A percentile compares a stretch with the other conserved stretches of the same genome.
These are phyloP conservation scores for Patiria miniata DNA, from an alignment of 35 echinoderm and acorn worm species.

Conservation along the genomic window DNA sequence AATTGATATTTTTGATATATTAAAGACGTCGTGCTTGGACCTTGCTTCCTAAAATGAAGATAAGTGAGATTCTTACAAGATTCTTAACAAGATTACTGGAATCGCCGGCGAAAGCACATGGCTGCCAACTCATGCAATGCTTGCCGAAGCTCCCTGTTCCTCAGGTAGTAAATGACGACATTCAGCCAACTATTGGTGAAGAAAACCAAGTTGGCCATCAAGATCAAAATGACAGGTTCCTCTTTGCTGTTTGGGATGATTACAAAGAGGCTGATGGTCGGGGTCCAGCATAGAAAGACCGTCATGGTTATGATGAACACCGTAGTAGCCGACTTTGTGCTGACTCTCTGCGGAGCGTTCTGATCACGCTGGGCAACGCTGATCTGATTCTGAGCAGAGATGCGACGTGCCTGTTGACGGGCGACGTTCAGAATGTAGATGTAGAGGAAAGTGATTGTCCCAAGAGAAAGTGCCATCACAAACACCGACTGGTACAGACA, in stretches of 20 bases:
- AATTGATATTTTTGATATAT: too few species aligned
- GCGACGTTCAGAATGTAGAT: constrained; percentile 5
- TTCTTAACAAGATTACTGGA: too few species aligned
- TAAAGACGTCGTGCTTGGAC: too few species aligned
- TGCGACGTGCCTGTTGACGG: neutral
- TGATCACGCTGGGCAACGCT: neutral
- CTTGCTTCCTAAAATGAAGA: too few species aligned
- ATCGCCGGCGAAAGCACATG: neutral
- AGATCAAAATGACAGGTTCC: neutral
- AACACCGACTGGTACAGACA: neutral
- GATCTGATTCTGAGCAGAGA: neutral
- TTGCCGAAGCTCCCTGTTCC: constrained; percentile 3
- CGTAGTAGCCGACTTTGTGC: neutral
- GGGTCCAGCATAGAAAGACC: neutral
- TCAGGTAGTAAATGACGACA: constrained; percentile 26
- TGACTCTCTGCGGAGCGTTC: neutral
- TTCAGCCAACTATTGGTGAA: constrained; percentile 16
- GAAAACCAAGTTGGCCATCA: neutral
- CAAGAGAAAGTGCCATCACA: neutral
- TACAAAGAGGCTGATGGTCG: neutral
- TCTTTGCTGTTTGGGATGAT: neutral
- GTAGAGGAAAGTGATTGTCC: neutral
- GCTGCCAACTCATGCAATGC: neutral
- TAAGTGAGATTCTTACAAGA: too few species aligned
- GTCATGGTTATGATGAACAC: constrained; percentile 10